phyloP scores from a whole-genome alignment of 2,113 vertebrate genomes.

The Petromus typicus region DNA sequence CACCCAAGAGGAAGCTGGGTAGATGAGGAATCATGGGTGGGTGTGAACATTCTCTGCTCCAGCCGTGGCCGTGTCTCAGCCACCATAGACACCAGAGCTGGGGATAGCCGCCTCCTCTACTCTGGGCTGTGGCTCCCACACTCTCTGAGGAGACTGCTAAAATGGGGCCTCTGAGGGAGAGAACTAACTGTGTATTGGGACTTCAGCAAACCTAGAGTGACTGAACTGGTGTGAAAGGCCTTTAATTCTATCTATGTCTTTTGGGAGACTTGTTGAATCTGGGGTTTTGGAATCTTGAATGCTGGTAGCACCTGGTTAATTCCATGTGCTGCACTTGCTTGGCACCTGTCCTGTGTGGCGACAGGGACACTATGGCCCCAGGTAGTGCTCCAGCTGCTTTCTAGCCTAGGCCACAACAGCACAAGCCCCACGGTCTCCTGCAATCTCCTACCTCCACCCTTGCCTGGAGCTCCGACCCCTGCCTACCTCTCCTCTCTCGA shows the following conservation, averaged over 20 bases:
- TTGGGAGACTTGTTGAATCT: neutral
- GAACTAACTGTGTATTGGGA: neutral
- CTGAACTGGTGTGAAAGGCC: neutral
- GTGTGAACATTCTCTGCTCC: slow-evolving; percentile 25
- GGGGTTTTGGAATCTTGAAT: neutral
- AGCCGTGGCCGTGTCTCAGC: neutral
- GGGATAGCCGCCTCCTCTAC: neutral
- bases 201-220: neutral
- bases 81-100: neutral
- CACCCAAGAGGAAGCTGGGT: slow-evolving; percentile 60
- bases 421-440: neutral
- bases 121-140: neutral
- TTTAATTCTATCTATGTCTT: neutral
- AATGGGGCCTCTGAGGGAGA: neutral
- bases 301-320: neutral
- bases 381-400: neutral
- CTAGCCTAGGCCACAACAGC: slow-evolving; percentile 11
- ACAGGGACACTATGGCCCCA: neutral
- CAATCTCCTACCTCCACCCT: neutral
- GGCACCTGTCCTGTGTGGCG: neutral
- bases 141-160: neutral
- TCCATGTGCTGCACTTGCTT: no score
- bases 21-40: neutral
- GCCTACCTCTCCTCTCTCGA: neutral
- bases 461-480: neutral